phyloP scores from a whole-genome alignment of 2,797 vertebrate species.

The Pseudochromis fuscus region DNA sequence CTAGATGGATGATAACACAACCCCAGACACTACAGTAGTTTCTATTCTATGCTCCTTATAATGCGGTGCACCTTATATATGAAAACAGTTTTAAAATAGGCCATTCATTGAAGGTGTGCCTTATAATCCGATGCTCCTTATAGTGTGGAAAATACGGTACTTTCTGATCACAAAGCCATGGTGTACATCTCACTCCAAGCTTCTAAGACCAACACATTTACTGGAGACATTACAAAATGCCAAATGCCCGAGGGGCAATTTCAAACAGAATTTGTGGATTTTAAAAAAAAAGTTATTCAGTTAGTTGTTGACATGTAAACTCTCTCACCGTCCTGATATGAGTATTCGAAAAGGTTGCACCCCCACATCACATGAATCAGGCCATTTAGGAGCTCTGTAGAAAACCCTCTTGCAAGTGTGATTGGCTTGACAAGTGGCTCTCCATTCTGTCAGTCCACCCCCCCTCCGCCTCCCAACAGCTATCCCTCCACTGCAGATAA shows the following conservation, averaged over 20 bases:
- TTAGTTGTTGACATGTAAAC: conserved; percentile 14
- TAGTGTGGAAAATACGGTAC: too few relatives aligned
- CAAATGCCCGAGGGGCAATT: background rate
- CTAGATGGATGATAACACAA: too few relatives aligned
- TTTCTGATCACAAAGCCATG: too few relatives aligned
- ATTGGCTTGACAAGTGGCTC: conserved; percentile 48
- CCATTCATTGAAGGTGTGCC: too few relatives aligned
- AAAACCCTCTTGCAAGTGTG: conserved; percentile 44
- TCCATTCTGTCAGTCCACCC: conserved; percentile 58
- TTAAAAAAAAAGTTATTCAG: background rate
- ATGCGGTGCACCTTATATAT: too few relatives aligned
- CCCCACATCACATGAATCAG: conserved; percentile 23
- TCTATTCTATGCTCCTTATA: too few relatives aligned
- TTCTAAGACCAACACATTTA: too few relatives aligned
- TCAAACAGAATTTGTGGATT: conserved; percentile 9
- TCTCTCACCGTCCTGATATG: conserved; percentile 2
- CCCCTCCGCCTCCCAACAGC: conserved; percentile 42
- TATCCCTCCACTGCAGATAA: conserved; percentile 70
- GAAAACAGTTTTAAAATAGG: too few relatives aligned
- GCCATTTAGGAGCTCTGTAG: conserved; percentile 12
- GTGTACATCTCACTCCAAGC: too few relatives aligned
- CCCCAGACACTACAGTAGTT: too few relatives aligned
- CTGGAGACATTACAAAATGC: background rate
- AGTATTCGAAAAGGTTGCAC: conserved; percentile 22
- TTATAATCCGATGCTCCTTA: too few relatives aligned